Percentiles rank a stretch among this genome's conserved stretches.
These are phyloP conservation scores for Mythimna vitellina DNA, from an alignment of 2,888 invertebrate species.

Conservation along the genomic window DNA sequence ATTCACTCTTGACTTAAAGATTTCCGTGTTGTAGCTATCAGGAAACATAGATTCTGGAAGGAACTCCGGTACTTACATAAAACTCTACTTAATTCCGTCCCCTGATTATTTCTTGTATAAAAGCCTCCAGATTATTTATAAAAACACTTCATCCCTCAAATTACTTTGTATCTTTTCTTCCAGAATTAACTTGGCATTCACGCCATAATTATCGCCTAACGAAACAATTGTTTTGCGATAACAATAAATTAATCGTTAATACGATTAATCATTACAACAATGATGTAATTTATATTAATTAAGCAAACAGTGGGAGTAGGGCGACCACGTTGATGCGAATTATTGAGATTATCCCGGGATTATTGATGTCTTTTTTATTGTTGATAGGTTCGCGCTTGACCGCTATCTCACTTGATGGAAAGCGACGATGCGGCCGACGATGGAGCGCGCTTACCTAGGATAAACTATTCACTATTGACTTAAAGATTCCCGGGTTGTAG, in stretches of 20 bases:
- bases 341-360: constrained; percentile 45
- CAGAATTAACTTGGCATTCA: constrained; percentile 30
- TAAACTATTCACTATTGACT: too few species aligned
- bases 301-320: constrained; percentile 63
- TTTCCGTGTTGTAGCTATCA: too few species aligned
- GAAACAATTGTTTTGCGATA: constrained; percentile 55
- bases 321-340: constrained; percentile 46
- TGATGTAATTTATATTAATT: constrained; percentile 83
- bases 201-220: constrained; percentile 40
- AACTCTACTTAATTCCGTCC: too few species aligned
- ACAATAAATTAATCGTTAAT: constrained; percentile 67
- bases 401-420: too few species aligned
- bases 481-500: too few species aligned
- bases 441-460: too few species aligned
- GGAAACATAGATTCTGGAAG: too few species aligned
- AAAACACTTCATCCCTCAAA: neutral
- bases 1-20: too few species aligned
- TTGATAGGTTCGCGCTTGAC: too few species aligned
- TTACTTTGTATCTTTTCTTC: neutral
- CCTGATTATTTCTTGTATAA: neutral
- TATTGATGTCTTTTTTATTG: neutral
- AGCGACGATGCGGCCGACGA: too few species aligned
- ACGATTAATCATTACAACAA: constrained; percentile 78
- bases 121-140: neutral
- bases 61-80: too few species aligned